Conservation (phyloP, 2,888 invertebrate species). For the Dromius quadrimaculatus region DNA sequence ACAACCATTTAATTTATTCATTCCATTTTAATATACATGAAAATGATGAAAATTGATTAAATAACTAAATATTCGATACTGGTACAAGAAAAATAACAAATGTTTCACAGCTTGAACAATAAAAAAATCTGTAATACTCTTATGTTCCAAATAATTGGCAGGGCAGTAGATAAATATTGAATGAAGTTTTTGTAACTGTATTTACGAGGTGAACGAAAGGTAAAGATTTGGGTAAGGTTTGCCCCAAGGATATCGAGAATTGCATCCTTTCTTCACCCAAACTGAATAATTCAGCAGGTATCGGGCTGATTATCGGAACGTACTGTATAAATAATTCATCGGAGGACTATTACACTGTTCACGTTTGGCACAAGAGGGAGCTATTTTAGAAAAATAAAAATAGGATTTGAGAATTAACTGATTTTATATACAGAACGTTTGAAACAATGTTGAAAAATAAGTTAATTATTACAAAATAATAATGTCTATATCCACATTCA, state of each 20-base stretch:
- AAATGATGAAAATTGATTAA: too few relatives aligned
- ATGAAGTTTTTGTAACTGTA: neutral
- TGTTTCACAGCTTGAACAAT: neutral
- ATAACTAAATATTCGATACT: too few relatives aligned
- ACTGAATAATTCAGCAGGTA: slow-evolving; percentile 19
- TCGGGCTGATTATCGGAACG: slow-evolving; percentile 4
- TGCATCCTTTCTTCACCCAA: neutral
- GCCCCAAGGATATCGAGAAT: neutral
- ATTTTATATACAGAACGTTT: too few relatives aligned
- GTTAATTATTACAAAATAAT: too few relatives aligned
- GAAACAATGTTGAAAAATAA: too few relatives aligned
- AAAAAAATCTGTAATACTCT: neutral
- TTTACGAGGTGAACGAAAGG: neutral
- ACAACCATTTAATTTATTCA: slow-evolving; percentile 40
- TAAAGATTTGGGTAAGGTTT: neutral
- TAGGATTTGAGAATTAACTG: too few relatives aligned
- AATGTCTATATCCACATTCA: too few relatives aligned
- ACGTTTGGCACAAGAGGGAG: neutral
- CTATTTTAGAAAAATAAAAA: too few relatives aligned
- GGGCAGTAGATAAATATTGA: neutral
- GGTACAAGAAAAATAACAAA: too few relatives aligned
- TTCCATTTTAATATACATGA: slow-evolving; percentile 32
- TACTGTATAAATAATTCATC: slow-evolving; percentile 8
- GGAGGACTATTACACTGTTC: neutral
- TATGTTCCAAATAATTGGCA: neutral